Evolutionary conservation across 2,888 invertebrate genomes (phyloP), one percentile per base, ranked within the genome.

Genomic region (Carterocephalus palaemon): DNA sequence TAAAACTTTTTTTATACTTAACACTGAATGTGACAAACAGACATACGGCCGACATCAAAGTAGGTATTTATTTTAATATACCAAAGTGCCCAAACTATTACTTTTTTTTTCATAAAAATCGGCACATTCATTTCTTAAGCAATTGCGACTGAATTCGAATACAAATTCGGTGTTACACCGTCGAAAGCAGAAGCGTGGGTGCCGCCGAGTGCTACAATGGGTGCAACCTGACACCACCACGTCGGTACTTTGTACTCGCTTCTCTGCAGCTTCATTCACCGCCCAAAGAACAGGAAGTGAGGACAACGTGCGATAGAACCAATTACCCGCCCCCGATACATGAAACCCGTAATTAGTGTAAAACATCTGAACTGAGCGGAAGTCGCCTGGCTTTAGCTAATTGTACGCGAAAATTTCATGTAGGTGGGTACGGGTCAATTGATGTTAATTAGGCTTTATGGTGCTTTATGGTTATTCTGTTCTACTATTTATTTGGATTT

Each of bases 291-390:
- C 86, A 83, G 86, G 85, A 85, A 85, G 83, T 78, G 67, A 75
- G 76, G 75, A 82, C 77, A 78, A 68, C 71, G 71, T 66, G 66
- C 75, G 75, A 83, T 81, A 74, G 70, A 75, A 71, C 82, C 80
- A 84, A 85, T 83, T 80, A 77, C 75, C 75, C 86, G 83, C 86
- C 85, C 77, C 75, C 78, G 86, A 70, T 62, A 86, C 72, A 59
- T 63, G 83, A 85, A 83, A 82, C 85, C 84, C 55, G 78, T 71
- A 85, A 86, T 85, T 86, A 85, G 74, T 74, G 84, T 78, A 78
- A 80, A 74, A 71, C 76, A 84, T 76, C 68, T 67, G 65, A 66
- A 63, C 46, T 61, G 64, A 70, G 60, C 80, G 82, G 83, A 84
- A 80, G 36, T 36, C 26, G 23, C 20, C 13, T 36, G 9, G 26